Evolutionary conservation across 2,888 invertebrate species (phyloP).

Genomic region (Mythimna loreyi): DNA sequence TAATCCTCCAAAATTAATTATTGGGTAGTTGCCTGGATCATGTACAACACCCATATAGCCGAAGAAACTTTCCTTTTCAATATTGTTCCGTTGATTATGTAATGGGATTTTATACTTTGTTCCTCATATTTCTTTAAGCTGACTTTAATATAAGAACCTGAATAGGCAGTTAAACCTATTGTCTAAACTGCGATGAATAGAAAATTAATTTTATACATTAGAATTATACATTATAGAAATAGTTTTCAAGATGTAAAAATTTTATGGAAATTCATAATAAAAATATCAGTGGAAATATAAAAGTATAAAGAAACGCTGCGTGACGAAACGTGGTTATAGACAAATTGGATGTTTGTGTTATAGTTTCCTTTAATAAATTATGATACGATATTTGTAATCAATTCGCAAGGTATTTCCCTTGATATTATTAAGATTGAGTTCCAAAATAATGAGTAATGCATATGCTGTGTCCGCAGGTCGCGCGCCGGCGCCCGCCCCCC

Average conservation of each 20-base stretch:
- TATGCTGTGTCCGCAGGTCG: conserved; percentile 83
- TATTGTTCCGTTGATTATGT: too few species aligned
- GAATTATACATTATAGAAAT: too few species aligned
- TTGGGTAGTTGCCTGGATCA: too few species aligned
- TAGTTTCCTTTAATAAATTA: neutral
- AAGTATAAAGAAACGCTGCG: neutral
- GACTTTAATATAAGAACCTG: neutral
- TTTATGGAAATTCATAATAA: accelerated
- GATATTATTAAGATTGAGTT: neutral
- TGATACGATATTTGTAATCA: conserved; percentile 1
- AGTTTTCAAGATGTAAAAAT: neutral
- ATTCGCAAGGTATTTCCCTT: neutral
- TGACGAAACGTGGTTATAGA: neutral
- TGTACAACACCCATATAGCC: too few species aligned
- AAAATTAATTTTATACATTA: too few species aligned
- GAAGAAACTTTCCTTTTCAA: too few species aligned
- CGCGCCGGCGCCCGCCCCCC: conserved; percentile 97
- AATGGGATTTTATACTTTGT: too few species aligned
- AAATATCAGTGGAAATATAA: neutral
- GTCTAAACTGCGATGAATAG: neutral
- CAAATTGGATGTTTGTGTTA: conserved; percentile 6
- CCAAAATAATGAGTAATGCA: neutral
- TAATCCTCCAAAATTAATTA: too few species aligned
- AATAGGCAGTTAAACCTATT: neutral
- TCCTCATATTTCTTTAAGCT: too few species aligned